Base-by-base conservation (phyloP, 2,888 invertebrate species). In the Lasioglossum pauxillum region DNA sequence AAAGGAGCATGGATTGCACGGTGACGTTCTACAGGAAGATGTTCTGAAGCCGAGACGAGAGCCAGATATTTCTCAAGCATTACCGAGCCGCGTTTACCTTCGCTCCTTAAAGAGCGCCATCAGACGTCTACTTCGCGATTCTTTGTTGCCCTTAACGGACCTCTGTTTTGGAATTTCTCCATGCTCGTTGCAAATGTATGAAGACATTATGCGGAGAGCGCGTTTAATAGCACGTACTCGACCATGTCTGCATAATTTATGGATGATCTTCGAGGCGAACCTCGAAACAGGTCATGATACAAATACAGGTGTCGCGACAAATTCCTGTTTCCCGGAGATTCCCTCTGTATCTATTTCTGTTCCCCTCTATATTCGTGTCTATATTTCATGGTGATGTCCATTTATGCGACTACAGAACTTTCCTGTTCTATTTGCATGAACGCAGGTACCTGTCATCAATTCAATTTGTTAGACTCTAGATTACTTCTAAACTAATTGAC, bases 151-250 rank as follows among this genome's bases (percentile, higher is more conserved):
- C 76, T 76, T 71, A 64, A 85, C 57, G 80, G 71, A 53, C 73
- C 64, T 74, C 83, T 83, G 87, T 79, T 81, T 81, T 64, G 75
- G 67, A 81, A 81, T 84, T 79, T 81, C 84, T 81, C 49, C 84
- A 71, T 64, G 19, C 69, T 77, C 81, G 81, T 81, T 84, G 87
- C 87, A 88, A 82, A 88, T 87, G 81, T 76, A 88, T 88, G 80
- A 87, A 72, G 72, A 53, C 81, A 74, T 88, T 87, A 88, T 71
- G 79, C 46, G 60, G 53, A 35, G 49, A 75, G 35, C 16, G 44
- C 79, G 74, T 82, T 84, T 87, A 80, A 87, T 84, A 87, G 84
- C 79, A 80, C 78, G 69, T 71, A 78, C 72, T 72, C 57, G 76
- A 27, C 38, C 41, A 35, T 16, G 76, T 57, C 73, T 27, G 87